A percentile compares a stretch with the other conserved stretches of the same genome.
These are phyloP conservation scores for Pungitius pungitius DNA, from an alignment of 2,113 vertebrate species.

Conservation along the genomic window DNA sequence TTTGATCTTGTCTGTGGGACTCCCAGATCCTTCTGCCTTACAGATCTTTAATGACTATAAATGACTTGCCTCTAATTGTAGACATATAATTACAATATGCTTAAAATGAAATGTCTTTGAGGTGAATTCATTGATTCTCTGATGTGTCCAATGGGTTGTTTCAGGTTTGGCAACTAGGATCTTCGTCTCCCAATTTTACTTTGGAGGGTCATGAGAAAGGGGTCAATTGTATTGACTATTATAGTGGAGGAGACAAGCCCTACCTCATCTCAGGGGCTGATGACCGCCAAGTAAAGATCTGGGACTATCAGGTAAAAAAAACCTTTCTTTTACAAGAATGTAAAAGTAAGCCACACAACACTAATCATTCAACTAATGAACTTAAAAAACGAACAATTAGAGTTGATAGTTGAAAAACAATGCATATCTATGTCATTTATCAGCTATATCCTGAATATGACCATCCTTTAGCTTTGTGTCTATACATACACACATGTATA, in stretches of 20 bases:
- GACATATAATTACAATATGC: not conserved
- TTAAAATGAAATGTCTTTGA: not conserved
- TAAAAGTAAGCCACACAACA: not conserved
- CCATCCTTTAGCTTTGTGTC: not conserved
- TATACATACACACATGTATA: not conserved
- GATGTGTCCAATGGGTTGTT: constrained; percentile 8
- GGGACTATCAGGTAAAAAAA: constrained; percentile 94
- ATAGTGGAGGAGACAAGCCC: constrained; percentile 98
- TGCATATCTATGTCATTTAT: not conserved
- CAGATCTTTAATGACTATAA: not conserved
- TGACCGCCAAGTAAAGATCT: constrained; percentile 97
- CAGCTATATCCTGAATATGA: not conserved
- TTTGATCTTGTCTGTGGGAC: not conserved
- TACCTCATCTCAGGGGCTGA: constrained; percentile 98
- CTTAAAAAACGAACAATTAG: not conserved
- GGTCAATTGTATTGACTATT: constrained; percentile 98
- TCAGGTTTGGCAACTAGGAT: constrained; percentile 99
- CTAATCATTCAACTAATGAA: not conserved
- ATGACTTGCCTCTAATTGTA: not conserved
- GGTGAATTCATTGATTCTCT: not conserved
- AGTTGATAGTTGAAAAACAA: not conserved
- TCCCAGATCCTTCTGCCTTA: not conserved
- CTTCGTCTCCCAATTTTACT: constrained; percentile 97
- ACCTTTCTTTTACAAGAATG: not conserved
- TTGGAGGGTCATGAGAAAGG: constrained; percentile 98